Conservation (phyloP, 92 coral and sea anemone species). For the Pocillopora grandis region DNA sequence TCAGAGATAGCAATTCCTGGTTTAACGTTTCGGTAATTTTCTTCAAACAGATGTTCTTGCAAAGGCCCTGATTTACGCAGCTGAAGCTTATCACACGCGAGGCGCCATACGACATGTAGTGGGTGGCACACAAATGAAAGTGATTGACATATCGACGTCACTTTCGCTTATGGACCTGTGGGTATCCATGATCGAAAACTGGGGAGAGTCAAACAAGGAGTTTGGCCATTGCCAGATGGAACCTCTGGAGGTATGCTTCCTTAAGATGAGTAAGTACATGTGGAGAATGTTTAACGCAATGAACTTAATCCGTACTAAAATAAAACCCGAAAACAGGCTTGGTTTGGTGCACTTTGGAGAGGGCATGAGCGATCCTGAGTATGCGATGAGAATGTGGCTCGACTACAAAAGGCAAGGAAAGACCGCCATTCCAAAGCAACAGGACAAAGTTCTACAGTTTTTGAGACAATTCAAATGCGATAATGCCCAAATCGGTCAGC, state of each 20-base stretch:
- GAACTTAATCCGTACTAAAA: conserved; percentile 19
- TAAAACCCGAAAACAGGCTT: neutral
- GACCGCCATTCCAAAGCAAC: neutral
- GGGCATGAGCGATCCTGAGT: conserved; percentile 28
- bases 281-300: conserved; percentile 63
- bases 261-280: conserved; percentile 79
- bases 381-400: conserved; percentile 47
- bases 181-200: conserved; percentile 89
- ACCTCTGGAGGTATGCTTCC: conserved; percentile 42
- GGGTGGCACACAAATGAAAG: conserved; percentile 70
- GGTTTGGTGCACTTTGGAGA: conserved; percentile 51
- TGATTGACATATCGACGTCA: neutral
- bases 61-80: conserved; percentile 67
- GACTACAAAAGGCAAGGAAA: conserved; percentile 35
- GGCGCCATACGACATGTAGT: conserved; percentile 82
- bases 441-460: neutral
- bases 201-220: conserved; percentile 84
- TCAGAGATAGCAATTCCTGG: neutral
- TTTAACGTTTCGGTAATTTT: neutral
- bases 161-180: conserved; percentile 60
- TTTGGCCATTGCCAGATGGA: conserved; percentile 36
- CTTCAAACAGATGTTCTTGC: conserved; percentile 32
- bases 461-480: conserved; percentile 41
- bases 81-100: conserved; percentile 83
- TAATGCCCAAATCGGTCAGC: neutral